Percentiles rank a stretch among this genome's conserved stretches.
phyloP scores from a whole-genome alignment of 1,140 invertebrate species.

The Caligus rogercresseyi region DNA sequence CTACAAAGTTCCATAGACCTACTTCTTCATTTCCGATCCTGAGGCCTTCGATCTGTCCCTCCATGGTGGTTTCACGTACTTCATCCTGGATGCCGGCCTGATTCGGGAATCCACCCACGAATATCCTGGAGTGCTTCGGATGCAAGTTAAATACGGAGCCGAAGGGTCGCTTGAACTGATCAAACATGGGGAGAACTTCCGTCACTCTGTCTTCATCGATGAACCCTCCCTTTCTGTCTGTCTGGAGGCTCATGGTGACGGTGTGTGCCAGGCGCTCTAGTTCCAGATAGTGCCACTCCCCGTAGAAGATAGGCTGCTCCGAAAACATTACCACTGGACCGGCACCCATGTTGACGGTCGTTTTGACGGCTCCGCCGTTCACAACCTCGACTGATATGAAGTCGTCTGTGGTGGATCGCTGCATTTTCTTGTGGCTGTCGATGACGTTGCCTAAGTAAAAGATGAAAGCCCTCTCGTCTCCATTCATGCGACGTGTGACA shows the following conservation, averaged over 20 bases:
- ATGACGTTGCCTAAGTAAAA: constrained; percentile 74
- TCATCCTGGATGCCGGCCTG: constrained; percentile 30
- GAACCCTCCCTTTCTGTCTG: constrained; percentile 42
- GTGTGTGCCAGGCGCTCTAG: constrained; percentile 18
- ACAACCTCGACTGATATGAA: constrained; percentile 80
- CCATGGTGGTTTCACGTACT: constrained; percentile 52
- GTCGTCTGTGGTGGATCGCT: constrained; percentile 52
- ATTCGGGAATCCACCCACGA: constrained; percentile 65
- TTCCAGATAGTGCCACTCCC: constrained; percentile 6
- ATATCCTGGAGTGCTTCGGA: constrained; percentile 61
- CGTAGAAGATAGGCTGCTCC: not conserved
- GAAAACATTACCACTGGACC: constrained; percentile 30
- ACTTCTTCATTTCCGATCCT: constrained; percentile 68
- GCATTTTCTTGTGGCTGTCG: constrained; percentile 39
- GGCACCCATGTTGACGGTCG: constrained; percentile 72
- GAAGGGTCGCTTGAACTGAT: constrained; percentile 24
- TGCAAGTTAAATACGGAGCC: constrained; percentile 67
- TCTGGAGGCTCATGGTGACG: constrained; percentile 52
- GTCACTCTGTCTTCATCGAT: constrained; percentile 37
- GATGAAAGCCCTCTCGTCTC: constrained; percentile 48
- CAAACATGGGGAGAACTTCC: constrained; percentile 41
- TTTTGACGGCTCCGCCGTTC: constrained; percentile 56
- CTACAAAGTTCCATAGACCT: constrained; percentile 81
- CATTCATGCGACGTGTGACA: constrained; percentile 21
- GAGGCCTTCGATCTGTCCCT: constrained; percentile 75